Percentiles rank a stretch among this genome's conserved stretches.
These are phyloP conservation scores for Poeciliopsis retropinna DNA, from an alignment of 2,113 vertebrate species.

Conservation along the genomic window DNA sequence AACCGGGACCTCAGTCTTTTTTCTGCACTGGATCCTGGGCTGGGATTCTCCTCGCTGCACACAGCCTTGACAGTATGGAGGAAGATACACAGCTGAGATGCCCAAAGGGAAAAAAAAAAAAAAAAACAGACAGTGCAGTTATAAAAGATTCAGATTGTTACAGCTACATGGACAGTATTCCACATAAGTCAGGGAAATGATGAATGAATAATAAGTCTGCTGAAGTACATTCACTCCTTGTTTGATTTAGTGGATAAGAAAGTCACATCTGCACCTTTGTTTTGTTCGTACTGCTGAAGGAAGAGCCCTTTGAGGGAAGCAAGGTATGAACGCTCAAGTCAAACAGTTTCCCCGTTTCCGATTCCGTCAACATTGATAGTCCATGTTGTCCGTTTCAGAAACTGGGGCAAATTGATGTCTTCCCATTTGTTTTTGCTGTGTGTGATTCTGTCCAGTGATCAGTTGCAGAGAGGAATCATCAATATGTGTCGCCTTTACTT, in stretches of 20 bases:
- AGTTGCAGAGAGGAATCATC: slow-evolving; percentile 41
- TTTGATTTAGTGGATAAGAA: slow-evolving; percentile 41
- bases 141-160: slow-evolving; percentile 41
- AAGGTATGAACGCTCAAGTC: slow-evolving; percentile 76
- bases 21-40: slow-evolving; percentile 43
- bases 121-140: slow-evolving; percentile 36
- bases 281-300: slow-evolving; percentile 78
- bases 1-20: slow-evolving; percentile 34
- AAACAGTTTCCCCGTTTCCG: slow-evolving; percentile 42
- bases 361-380: slow-evolving; percentile 61
- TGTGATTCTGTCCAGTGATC: slow-evolving; percentile 56
- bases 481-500: slow-evolving; percentile 52
- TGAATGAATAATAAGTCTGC: slow-evolving; percentile 49
- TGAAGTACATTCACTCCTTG: slow-evolving; percentile 43
- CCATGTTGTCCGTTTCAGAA: slow-evolving; percentile 60
- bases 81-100: slow-evolving; percentile 50
- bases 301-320: slow-evolving; percentile 83
- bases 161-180: slow-evolving; percentile 28
- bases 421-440: slow-evolving; percentile 56
- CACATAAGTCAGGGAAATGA: slow-evolving; percentile 40
- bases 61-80: slow-evolving; percentile 37
- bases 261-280: slow-evolving; percentile 59
- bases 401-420: slow-evolving; percentile 46
- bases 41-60: slow-evolving; percentile 42
- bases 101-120: slow-evolving; percentile 29